A percentile compares a stretch with the other conserved stretches of the same genome.
Conservation (phyloP, 2,797 vertebrate species). For the Hafferia zeledoni region DNA sequence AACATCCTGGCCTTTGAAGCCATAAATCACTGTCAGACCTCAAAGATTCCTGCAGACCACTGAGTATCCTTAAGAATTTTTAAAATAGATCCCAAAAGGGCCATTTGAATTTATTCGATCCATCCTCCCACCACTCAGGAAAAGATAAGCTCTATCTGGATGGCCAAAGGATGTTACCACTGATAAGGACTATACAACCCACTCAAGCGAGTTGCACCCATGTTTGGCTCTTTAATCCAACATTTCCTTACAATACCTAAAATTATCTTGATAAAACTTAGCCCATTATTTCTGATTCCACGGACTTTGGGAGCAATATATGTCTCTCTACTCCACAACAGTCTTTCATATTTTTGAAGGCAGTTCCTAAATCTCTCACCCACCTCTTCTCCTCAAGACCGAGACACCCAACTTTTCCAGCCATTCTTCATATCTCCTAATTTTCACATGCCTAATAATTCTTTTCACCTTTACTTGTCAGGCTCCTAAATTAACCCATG, state of each 20-base stretch:
- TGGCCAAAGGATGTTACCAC: neutral
- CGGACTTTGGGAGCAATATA: neutral
- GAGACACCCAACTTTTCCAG: neutral
- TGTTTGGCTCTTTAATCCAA: neutral
- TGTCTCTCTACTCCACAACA: neutral
- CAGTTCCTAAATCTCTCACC: neutral
- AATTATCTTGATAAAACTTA: neutral
- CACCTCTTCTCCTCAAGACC: neutral
- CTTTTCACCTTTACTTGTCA: neutral
- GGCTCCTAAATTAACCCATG: neutral
- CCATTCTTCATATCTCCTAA: neutral
- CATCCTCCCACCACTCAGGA: fast-evolving
- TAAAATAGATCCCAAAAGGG: neutral
- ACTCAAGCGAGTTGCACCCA: neutral
- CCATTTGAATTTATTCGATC: neutral
- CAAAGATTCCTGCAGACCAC: neutral
- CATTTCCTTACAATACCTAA: neutral
- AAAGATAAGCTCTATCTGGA: neutral
- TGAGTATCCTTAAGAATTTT: neutral
- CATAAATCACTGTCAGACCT: neutral
- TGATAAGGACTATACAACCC: neutral
- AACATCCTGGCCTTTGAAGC: neutral
- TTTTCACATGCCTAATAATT: neutral
- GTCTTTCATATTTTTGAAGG: neutral
- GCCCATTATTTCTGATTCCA: neutral